Evolutionary conservation across 2,113 vertebrate species (phyloP).

Genomic region (Hiodon tergisus): DNA sequence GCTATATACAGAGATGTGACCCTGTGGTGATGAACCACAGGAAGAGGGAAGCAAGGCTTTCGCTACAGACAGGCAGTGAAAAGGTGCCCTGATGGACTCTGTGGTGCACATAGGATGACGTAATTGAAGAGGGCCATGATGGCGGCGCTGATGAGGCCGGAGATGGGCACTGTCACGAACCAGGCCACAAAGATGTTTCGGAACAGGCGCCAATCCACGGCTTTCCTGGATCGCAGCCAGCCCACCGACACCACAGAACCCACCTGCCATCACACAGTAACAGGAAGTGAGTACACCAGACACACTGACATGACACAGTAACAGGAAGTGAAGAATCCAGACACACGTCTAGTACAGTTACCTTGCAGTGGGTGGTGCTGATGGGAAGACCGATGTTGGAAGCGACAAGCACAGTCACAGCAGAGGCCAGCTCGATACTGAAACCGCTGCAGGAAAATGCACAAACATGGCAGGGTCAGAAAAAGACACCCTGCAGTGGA

Average conservation of each 20-base stretch:
- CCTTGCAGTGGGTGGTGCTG: constrained; percentile 97
- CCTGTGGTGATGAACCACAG: too few relatives aligned
- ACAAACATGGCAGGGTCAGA: neutral
- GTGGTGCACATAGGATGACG: constrained; percentile 47
- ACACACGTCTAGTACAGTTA: constrained; percentile 39
- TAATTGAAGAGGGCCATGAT: constrained; percentile 85
- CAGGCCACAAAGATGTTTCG: constrained; percentile 96
- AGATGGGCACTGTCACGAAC: constrained; percentile 94
- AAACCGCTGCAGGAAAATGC: constrained; percentile 70
- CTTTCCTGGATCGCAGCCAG: constrained; percentile 90
- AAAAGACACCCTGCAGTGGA: neutral
- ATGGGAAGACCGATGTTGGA: constrained; percentile 92
- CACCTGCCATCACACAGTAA: constrained; percentile 61
- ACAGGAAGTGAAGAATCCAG: neutral
- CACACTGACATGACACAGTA: neutral
- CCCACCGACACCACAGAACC: constrained; percentile 92
- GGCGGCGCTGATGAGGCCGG: constrained; percentile 84
- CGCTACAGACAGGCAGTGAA: neutral
- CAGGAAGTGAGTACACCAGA: constrained; percentile 11
- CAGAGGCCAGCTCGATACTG: constrained; percentile 92
- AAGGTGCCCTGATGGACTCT: neutral
- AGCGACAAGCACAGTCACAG: constrained; percentile 84
- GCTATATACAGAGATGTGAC: constrained; percentile 15
- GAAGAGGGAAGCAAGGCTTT: neutral
- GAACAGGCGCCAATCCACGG: constrained; percentile 91